Conservation (phyloP, 2,113 vertebrate species). For the Columba janthina region DNA sequence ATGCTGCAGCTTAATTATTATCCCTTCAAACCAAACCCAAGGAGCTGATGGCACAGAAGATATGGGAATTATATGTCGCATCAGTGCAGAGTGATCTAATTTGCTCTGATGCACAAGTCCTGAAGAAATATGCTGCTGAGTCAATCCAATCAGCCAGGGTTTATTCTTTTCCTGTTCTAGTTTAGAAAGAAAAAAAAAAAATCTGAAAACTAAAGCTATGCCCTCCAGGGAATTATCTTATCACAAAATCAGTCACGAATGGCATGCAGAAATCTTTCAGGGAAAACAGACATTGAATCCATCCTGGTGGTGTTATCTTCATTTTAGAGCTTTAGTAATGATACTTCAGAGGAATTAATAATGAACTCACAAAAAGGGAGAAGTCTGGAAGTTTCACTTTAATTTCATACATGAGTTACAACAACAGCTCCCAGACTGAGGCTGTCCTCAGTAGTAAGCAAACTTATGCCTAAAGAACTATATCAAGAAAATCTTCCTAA, state of each 20-base stretch:
- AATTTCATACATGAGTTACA: conserved; percentile 13
- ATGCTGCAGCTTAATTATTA: conserved; percentile 65
- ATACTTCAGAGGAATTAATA: conserved; percentile 20
- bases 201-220: conserved; percentile 3
- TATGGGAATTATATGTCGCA: conserved; percentile 53
- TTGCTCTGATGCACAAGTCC: conserved; percentile 57
- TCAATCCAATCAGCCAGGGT: conserved; percentile 11
- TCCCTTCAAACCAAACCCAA: conserved; percentile 47
- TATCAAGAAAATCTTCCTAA: conserved; percentile 5
- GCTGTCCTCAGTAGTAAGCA: background rate
- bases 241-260: conserved; percentile 12
- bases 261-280: conserved; percentile 13
- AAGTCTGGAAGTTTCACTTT: background rate
- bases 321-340: background rate
- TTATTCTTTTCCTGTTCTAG: conserved; percentile 50
- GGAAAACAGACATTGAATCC: background rate
- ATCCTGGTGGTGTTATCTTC: background rate
- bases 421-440: background rate
- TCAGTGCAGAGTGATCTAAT: conserved; percentile 67
- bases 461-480: background rate
- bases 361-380: background rate
- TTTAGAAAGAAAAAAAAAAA: conserved; percentile 27
- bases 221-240: conserved; percentile 28
- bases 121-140: conserved; percentile 63
- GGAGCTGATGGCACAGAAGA: conserved; percentile 64